Evolutionary conservation across 1,140 invertebrate genomes (phyloP).

Genomic region (Monomorium pharaonis): DNA sequence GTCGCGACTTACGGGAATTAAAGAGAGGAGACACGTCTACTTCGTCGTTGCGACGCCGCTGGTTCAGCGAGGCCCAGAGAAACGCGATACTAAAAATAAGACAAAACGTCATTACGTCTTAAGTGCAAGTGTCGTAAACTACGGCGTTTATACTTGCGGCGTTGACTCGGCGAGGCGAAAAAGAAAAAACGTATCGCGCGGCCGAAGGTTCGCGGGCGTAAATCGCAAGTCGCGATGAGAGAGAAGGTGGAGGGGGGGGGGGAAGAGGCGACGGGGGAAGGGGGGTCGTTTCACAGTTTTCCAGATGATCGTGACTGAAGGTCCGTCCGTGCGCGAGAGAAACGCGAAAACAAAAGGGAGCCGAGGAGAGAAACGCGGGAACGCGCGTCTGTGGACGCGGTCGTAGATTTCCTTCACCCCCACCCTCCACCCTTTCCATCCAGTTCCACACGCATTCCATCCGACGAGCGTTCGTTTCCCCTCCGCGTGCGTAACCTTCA

Average conservation of each 20-base stretch:
- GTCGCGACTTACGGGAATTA: no score
- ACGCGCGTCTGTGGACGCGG: conserved; percentile 29
- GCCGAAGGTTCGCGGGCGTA: background rate
- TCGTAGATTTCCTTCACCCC: conserved; percentile 46
- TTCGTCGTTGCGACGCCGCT: background rate
- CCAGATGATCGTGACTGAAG: conserved; percentile 1
- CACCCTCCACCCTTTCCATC: conserved; percentile 25
- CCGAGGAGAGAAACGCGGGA: conserved; percentile 35
- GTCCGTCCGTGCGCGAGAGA: background rate
- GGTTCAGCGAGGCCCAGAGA: background rate
- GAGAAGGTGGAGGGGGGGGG: no score
- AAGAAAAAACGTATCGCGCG: background rate
- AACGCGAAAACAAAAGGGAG: conserved; percentile 49
- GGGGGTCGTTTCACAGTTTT: conserved; percentile 10
- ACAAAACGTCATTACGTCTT: background rate
- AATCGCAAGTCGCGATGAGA: background rate
- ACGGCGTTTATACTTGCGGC: background rate
- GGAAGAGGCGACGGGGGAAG: background rate
- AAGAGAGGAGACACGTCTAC: no score
- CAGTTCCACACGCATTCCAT: conserved; percentile 62
- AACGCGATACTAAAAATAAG: background rate
- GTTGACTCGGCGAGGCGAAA: background rate
- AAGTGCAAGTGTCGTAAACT: background rate
- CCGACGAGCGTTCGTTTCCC: conserved; percentile 43
- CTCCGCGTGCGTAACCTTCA: conserved; percentile 62